Conservation (phyloP, 2,113 vertebrate genomes). For the Epinephelus lanceolatus region DNA sequence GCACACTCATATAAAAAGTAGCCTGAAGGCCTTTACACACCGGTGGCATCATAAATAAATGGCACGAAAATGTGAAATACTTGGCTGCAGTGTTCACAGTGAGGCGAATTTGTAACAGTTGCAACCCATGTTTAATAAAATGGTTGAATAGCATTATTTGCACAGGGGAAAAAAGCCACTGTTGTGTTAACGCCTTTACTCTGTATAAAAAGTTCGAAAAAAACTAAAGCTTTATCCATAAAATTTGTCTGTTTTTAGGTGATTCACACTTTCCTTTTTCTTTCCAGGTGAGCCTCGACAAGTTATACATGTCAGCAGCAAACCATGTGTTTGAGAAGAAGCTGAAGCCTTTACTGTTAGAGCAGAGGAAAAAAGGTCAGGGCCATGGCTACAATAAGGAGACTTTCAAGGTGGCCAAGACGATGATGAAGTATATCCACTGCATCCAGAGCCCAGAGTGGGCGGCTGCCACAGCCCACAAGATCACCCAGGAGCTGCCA, state of each 20-base stretch:
- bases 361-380: constrained; percentile 80
- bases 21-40: background rate
- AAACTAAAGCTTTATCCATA: background rate
- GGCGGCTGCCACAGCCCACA: constrained; percentile 92
- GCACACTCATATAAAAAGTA: background rate
- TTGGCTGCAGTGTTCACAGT: too few relatives aligned
- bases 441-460: constrained; percentile 92
- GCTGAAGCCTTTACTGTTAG: constrained; percentile 90
- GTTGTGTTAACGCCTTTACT: too few relatives aligned
- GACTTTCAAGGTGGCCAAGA: constrained; percentile 82
- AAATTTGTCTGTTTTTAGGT: background rate
- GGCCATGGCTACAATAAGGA: constrained; percentile 83
- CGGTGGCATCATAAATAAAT: background rate
- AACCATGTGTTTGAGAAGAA: constrained; percentile 91
- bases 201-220: too few relatives aligned
- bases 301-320: constrained; percentile 91
- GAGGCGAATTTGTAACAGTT: too few relatives aligned
- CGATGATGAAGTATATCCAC: constrained; percentile 90
- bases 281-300: constrained; percentile 91
- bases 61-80: too few relatives aligned
- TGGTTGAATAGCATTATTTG: too few relatives aligned
- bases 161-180: too few relatives aligned
- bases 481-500: constrained; percentile 93
- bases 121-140: too few relatives aligned
- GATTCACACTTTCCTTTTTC: background rate